A percentile compares a stretch with the other conserved stretches of the same genome.
These are phyloP conservation scores for Proisotoma minuta DNA, from an alignment of 2,888 invertebrate genomes.

Conservation along the genomic window DNA sequence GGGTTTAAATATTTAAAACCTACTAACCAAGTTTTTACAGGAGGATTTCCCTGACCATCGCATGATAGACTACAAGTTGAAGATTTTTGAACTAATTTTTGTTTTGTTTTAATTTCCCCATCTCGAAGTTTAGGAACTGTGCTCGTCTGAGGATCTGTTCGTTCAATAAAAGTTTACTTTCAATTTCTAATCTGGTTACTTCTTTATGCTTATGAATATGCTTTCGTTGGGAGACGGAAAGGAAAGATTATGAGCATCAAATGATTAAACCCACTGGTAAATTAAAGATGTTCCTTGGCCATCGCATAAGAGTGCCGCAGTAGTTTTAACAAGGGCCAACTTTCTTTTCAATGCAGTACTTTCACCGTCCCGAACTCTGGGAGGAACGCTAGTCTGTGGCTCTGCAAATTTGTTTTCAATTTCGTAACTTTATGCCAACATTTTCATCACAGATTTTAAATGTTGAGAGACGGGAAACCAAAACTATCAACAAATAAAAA, in stretches of 20 bases:
- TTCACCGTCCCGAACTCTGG: conserved; percentile 53
- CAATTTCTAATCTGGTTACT: too few relatives aligned
- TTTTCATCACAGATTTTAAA: too few relatives aligned
- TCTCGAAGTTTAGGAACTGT: conserved; percentile 54
- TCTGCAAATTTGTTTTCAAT: conserved; percentile 51
- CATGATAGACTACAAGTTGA: conserved; percentile 34
- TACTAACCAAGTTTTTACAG: too few relatives aligned
- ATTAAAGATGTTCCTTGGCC: conserved; percentile 43
- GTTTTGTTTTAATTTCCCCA: conserved; percentile 49
- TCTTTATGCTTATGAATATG: neutral
- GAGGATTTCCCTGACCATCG: conserved; percentile 46
- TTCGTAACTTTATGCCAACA: too few relatives aligned
- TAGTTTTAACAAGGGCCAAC: neutral
- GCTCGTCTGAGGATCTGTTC: conserved; percentile 62
- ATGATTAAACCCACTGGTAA: neutral
- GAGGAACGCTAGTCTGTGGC: conserved; percentile 60
- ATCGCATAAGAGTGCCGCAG: conserved; percentile 42
- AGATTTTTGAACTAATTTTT: conserved; percentile 12
- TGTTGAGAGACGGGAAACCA: neutral
- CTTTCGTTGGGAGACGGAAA: neutral
- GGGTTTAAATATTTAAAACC: too few relatives aligned
- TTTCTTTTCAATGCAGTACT: conserved; percentile 32
- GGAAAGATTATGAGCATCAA: neutral
- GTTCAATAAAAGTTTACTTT: too few relatives aligned
- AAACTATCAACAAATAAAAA: too few relatives aligned